Base-by-base conservation (phyloP, 2,888 invertebrate species). In the Synanthedon myopaeformis region DNA sequence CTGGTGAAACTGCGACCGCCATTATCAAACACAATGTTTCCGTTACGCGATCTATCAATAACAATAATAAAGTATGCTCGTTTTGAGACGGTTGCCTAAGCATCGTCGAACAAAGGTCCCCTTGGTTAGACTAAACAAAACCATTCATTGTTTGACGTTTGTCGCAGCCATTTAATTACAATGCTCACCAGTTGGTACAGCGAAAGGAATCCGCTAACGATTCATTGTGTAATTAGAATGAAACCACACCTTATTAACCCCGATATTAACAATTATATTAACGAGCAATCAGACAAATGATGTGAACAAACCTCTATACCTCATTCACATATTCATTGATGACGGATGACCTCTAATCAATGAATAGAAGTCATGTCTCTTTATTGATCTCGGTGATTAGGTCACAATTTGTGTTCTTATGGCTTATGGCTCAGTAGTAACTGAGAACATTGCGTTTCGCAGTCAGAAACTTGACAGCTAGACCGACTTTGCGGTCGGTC, bases 151-250 rank as follows among this genome's bases (percentile, higher is more conserved):
- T 77, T 35, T 69, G 64, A 64, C 60, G 57, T 53, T 58, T 62
- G 59, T 65, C 61, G 60, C 64, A 63, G 53, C 53, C 52, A 51
- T 51, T 54, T 64, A n/a, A 57, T 58, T 63, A 72, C 72, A 73
- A 72, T 69, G 61, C 61, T 59, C 59, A 57, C 54, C 35, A 58
- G 52, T 60, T 62, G 52, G 54, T 62, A 59, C 68, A 76, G 79
- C 75, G 79, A 80, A 79, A 79, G 78, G 78, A 69, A 73, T 69
- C 65, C 55, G 59, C 63, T 71, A 73, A 74, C 67, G 69, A 68
- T 61, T 62, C 66, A 72, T 73, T 74, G 75, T 72, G 69, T 69
- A 73, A 76, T 79, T 79, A 75, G 74, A 72, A 74, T 74, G 74
- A 76, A 78, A 74, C 73, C 12, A 17, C 49, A 17, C 17, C 70